Evolutionary conservation across 1,140 invertebrate species (phyloP), one percentile per base, ranked within the genome.

Genomic region (Pygmarrhopalites habei): DNA sequence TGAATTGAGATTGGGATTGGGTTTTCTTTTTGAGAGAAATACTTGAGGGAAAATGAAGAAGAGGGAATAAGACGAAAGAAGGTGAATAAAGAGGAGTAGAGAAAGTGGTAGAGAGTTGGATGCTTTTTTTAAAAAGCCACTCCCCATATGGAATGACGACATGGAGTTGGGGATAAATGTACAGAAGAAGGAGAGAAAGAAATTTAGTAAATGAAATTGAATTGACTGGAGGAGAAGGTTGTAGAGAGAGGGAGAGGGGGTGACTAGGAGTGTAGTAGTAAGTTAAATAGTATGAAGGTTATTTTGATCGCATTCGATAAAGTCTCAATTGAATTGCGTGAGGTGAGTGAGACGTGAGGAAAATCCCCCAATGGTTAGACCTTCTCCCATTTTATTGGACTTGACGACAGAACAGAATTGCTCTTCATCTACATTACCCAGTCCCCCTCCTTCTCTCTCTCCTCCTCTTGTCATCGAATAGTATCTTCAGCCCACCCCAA

Each of bases 131-230:
- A n/a, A n/a, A n/a, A n/a, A n/a, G n/a, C n/a, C n/a, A n/a, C n/a
- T n/a, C n/a, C n/a, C n/a, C n/a, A n/a, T n/a, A n/a, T n/a, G n/a
- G n/a, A n/a, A 35, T 35, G 32, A 35, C 5, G 32, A 35, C 32
- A 35, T 35, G 32, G 5, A 15, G 32, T 7, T 35, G 32, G 15
- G 7, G 47, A 49, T 7, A 49, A 49, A 21, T n/a, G n/a, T n/a
- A n/a, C n/a, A 52, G 26, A 52, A 2, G 14, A 28, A n/a, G 49
- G 15, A 51, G 15, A 51, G 4, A 3, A 15, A 7, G 10, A 5
- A 53, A 53, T 28, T 58, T 23, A 58, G 41, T 58, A 29, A 58
- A 58, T 28, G 25, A 44, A 25, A 58, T 57, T 29, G 57, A 58
- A 26, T 43, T 19, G 32, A 35, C 5, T 35, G 5, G 32, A 35